Conservation (phyloP, 2,113 vertebrate species). For the Coptodon rendalli region DNA sequence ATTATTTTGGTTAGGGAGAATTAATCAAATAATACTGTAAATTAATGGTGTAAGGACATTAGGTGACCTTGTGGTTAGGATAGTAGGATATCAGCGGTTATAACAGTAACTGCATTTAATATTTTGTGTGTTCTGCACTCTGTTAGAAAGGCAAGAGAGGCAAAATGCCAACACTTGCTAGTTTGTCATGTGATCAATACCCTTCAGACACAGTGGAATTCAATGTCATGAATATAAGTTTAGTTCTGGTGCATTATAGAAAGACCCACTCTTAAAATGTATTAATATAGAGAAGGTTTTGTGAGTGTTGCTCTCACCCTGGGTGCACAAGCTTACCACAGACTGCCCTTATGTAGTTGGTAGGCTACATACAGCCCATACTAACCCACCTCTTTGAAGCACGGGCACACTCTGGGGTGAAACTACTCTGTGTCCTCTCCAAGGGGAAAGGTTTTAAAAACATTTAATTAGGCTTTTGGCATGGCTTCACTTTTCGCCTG, state of each 20-base stretch:
- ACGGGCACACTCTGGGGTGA: constrained; percentile 23
- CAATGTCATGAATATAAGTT: neutral
- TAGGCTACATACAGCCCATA: neutral
- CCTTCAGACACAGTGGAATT: neutral
- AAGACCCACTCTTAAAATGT: neutral
- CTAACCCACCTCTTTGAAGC: constrained; percentile 23
- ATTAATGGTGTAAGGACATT: neutral
- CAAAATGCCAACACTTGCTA: neutral
- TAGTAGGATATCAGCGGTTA: neutral
- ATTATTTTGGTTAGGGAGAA: neutral
- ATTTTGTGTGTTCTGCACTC: neutral
- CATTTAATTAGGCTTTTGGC: constrained; percentile 72
- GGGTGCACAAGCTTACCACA: neutral
- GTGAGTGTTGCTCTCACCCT: neutral
- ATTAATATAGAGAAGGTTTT: neutral
- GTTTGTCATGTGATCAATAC: neutral
- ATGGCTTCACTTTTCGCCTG: constrained; percentile 61
- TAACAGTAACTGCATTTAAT: neutral
- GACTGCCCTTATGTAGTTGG: neutral
- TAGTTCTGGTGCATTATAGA: neutral
- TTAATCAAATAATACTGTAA: neutral
- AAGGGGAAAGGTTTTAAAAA: constrained; percentile 68
- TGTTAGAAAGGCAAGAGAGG: neutral
- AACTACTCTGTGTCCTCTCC: constrained; percentile 52
- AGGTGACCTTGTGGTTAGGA: neutral